phyloP scores from a whole-genome alignment of 2,888 invertebrate species.

The Trissolcus japonicus region DNA sequence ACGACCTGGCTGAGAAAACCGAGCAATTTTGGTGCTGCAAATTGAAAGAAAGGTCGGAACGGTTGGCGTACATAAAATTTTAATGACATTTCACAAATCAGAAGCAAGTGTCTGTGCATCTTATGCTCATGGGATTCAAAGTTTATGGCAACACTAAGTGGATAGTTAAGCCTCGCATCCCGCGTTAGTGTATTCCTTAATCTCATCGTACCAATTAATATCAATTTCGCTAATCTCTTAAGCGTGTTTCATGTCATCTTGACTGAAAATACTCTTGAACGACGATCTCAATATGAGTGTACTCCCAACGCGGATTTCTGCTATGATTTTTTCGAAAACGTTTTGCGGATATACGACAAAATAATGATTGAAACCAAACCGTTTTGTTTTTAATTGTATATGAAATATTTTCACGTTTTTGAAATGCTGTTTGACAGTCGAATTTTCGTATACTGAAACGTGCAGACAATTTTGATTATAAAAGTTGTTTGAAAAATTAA shows the following conservation, averaged over 20 bases:
- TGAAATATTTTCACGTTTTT: too few relatives aligned
- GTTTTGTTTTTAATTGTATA: too few relatives aligned
- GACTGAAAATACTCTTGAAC: conserved; percentile 46
- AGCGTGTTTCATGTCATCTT: conserved; percentile 53
- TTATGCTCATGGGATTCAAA: conserved; percentile 55
- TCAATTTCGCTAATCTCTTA: conserved; percentile 59
- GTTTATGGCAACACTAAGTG: conserved; percentile 58
- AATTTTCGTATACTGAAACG: too few relatives aligned
- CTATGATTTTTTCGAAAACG: conserved; percentile 1
- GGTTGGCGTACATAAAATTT: conserved; percentile 41
- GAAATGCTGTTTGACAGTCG: too few relatives aligned
- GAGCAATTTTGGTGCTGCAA: conserved; percentile 10
- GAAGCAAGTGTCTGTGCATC: conserved; percentile 47
- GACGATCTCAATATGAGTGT: conserved; percentile 15
- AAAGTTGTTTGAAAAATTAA: too few relatives aligned
- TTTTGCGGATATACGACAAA: background rate
- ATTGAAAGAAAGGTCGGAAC: conserved; percentile 26
- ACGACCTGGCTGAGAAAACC: conserved; percentile 1
- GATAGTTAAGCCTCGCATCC: conserved; percentile 56
- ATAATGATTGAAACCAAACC: too few relatives aligned
- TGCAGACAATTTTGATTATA: too few relatives aligned
- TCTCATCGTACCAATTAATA: conserved; percentile 59
- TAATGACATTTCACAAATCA: conserved; percentile 53
- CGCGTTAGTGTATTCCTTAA: conserved; percentile 55
- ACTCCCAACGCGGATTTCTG: conserved; percentile 9